phyloP scores from a whole-genome alignment of 2,888 invertebrate genomes.

The Celastrina argiolus region DNA sequence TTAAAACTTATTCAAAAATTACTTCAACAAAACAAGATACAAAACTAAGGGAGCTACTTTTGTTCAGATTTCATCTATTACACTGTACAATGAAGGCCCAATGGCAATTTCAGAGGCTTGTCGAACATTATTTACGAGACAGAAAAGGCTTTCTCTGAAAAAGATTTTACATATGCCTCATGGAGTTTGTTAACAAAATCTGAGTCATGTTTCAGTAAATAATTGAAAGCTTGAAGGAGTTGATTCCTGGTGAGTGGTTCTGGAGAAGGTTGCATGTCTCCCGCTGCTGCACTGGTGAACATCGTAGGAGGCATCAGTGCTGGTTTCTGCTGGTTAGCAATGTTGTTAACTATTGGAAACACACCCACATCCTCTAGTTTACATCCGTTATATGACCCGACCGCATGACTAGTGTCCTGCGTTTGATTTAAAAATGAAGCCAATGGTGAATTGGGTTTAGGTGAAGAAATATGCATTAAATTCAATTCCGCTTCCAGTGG shows the following conservation, averaged over 20 bases:
- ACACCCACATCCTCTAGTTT: slow-evolving; percentile 54
- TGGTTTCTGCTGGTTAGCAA: slow-evolving; percentile 79
- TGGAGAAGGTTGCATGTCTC: slow-evolving; percentile 64
- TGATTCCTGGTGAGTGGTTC: slow-evolving; percentile 93
- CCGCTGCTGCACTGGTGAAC: slow-evolving; percentile 83
- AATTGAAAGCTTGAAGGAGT: slow-evolving; percentile 91
- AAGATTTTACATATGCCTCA: slow-evolving; percentile 93
- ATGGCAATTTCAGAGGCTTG: slow-evolving; percentile 48
- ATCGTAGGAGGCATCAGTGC: slow-evolving; percentile 91
- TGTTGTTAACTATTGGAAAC: slow-evolving; percentile 52
- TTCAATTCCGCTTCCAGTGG: slow-evolving; percentile 73
- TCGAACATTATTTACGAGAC: slow-evolving; percentile 62
- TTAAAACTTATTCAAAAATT: slow-evolving; percentile 75
- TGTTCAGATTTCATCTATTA: slow-evolving; percentile 66
- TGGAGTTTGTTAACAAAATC: slow-evolving; percentile 93
- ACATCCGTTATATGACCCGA: slow-evolving; percentile 56
- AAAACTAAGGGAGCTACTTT: slow-evolving; percentile 66
- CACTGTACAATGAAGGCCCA: slow-evolving; percentile 60
- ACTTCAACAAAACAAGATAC: slow-evolving; percentile 63
- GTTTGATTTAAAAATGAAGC: slow-evolving; percentile 74
- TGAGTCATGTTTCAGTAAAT: slow-evolving; percentile 90
- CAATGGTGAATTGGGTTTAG: slow-evolving; percentile 75
- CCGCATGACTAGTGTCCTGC: slow-evolving; percentile 59
- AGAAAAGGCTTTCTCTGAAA: slow-evolving; percentile 80
- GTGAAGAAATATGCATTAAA: slow-evolving; percentile 75